Base-by-base conservation (phyloP, 2,888 invertebrate species). In the Netelia virgata region DNA sequence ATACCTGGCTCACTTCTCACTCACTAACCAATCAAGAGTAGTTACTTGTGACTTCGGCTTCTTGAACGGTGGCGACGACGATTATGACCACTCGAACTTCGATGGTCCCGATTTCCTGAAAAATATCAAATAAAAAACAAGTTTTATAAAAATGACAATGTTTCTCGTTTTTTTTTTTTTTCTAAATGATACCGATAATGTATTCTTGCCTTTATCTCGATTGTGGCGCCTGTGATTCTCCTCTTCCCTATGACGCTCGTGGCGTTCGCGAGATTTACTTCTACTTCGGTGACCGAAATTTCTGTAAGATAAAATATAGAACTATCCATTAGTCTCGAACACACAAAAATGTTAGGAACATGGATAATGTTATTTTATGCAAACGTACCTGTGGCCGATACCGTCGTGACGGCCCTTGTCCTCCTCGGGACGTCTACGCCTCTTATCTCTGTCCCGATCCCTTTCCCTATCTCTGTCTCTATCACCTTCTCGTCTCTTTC, bases 21-120 rank as follows among this genome's bases (percentile, higher is more conserved):
- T 93, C 93, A 93, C 93, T 93, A 93, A 93, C 93, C 93, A 93
- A 93, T 93, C 93, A 93, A 93, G 93, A 91, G 92, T 92, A 91
- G 93, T 93, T 93, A 93, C 92, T 93, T 93, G 93, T 91, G 93
- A 93, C 93, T 93, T 92, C 93, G 93, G 91, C 93, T 93, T 91
- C 93, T 89, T 82, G 93, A 93, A 86, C 93, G 93, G 88, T 93
- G 92, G 78, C 93, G 92, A 82, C 92, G 92, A 61, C 93, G 93
- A 82, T 87, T 93, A 79, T 93, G 93, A 75, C 92, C 91, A 84
- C 91, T 92, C 61, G 92, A 91, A 80, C 89, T 92, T 85, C 92
- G 92, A 83, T 93, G 92, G 86, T 93, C 93, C 47, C 93, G 93
- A 83, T 86, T 91, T 82, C 91, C 93, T 93, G 50, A 53, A 78